Evolutionary conservation across 2,113 vertebrate species (phyloP), one percentile per base, ranked within the genome.

Genomic region (Casuarius casuarius): DNA sequence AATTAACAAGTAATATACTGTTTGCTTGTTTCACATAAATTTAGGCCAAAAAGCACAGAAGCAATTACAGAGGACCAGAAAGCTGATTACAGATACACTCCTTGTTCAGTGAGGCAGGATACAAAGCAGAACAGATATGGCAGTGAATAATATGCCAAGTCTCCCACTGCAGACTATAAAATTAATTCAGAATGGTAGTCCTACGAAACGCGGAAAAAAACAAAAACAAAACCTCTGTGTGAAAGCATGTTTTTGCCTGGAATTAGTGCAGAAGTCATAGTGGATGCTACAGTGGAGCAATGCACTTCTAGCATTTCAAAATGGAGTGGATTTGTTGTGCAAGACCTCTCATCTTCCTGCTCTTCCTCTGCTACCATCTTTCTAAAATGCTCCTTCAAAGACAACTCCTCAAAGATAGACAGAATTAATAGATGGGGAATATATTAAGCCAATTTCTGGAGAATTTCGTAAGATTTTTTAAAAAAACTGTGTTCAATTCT

Each of bases 401-500:
- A 61, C 4, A 84, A 89, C 16, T 1, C 9, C 20, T 33, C 29
- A 62, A 3, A 28, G 62, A 40, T 5, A 42, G 52, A 35, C 7
- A 77, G 66, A 84, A 48, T 52, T 87, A 56, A 26, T 33, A 66
- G 28, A 44, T 1, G 0, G 7, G 7, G 7, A 82, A 67, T 29
- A 52, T 3, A 58, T 20, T 49, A 2, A 26, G 25, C 23, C 6
- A 21, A 23, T 67, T 74, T 74, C 19, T 59, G 56, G 4, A 75
- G 7, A 31, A 40, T 25, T 90, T 31, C 2, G 0, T 35, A 67
- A 35, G 20, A 11, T 63, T 40, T 42, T 40, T 25, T 25, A 76
- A 74, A 35, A 52, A 51, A 33, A 25, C 1, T 0, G 2, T 38
- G 22, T 23, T 59, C 0, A 4, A 42, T 79, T 75, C 11, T 17